These are phyloP conservation scores for Eueides isabella DNA, from an alignment of 1,140 invertebrate genomes.

Conservation along the genomic window DNA sequence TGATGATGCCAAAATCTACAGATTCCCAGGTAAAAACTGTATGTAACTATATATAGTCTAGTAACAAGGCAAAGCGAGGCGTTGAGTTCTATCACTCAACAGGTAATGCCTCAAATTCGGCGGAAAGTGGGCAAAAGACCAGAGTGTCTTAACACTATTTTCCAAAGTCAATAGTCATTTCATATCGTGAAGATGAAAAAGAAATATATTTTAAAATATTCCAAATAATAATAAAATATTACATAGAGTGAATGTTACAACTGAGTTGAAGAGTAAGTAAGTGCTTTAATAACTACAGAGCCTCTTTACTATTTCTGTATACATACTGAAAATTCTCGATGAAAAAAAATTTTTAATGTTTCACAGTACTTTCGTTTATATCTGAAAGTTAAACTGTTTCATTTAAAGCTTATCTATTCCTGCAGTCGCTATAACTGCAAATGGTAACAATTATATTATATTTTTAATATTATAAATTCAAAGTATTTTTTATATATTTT, in stretches of 20 bases:
- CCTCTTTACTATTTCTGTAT: background rate
- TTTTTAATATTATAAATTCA: background rate
- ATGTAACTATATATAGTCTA: too few relatives aligned
- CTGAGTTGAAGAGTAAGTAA: too few relatives aligned
- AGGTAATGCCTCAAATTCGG: too few relatives aligned
- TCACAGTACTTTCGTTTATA: background rate
- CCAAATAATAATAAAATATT: too few relatives aligned
- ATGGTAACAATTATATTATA: background rate
- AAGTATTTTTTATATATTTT: background rate
- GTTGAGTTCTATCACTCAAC: too few relatives aligned
- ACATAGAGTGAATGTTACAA: background rate
- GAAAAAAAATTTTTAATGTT: background rate
- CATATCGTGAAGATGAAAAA: too few relatives aligned
- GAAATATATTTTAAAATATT: too few relatives aligned
- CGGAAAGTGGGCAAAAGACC: too few relatives aligned
- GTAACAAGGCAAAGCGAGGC: too few relatives aligned
- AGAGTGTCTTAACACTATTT: too few relatives aligned
- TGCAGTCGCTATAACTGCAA: background rate
- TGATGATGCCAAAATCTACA: constrained; percentile 49
- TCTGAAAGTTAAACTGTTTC: background rate
- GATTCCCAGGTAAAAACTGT: constrained; percentile 47
- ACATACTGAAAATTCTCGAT: background rate
- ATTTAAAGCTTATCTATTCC: background rate
- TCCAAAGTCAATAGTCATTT: too few relatives aligned
- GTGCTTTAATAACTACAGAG: too few relatives aligned